Evolutionary conservation across 2,113 vertebrate genomes (phyloP), one percentile per base, ranked within the genome.

Genomic region (Colossoma macropomum): DNA sequence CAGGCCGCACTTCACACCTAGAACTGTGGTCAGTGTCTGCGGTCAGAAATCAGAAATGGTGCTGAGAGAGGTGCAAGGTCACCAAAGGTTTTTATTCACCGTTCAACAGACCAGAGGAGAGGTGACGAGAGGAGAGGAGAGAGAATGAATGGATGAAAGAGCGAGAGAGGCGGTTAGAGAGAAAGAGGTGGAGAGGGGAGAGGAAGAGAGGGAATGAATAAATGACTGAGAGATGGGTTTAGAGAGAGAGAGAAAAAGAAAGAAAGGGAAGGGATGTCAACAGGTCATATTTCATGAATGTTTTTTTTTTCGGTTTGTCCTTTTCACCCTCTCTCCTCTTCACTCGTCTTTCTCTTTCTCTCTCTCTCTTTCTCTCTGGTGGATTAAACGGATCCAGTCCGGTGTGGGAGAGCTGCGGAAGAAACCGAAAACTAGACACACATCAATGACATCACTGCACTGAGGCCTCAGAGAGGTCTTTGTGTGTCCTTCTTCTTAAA

Each of bases 321-420:
- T 68, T 92, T 88, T 77, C 72, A 60, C 19, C 21, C 74, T 11
- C 59, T 66, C 62, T 27, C 28, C 56, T 72, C 72, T 80, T 27
- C 48, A 16, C 75, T 72, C 79, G 27, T 38, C 56, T 85, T 89
- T 85, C n/a, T 84, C 87, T 76, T 85, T 63, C 86, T 88, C 69
- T 56, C 74, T 15, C 34, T 59, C 86, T 88, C 85, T 65, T 87
- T 89, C 88, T 87, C 89, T 73, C 84, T 30, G 15, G 38, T 85
- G 84, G 89, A 93, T 91, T 88, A 92, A 91, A 92, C 89, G 88
- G 82, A 87, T 71, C 80, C 90, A 81, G 86, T 75, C 76, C 89
- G 79, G 85, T 91, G 84, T 88, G 88, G 88, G 90, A 89, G 87
- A 84, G 80, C 79, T 86, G 65, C 88, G 90, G 85, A 82, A 82